Percentiles rank a stretch among this genome's conserved stretches.
These are phyloP conservation scores for Harpagoxenus sublaevis DNA, from an alignment of 2,888 invertebrate genomes.

Conservation along the genomic window DNA sequence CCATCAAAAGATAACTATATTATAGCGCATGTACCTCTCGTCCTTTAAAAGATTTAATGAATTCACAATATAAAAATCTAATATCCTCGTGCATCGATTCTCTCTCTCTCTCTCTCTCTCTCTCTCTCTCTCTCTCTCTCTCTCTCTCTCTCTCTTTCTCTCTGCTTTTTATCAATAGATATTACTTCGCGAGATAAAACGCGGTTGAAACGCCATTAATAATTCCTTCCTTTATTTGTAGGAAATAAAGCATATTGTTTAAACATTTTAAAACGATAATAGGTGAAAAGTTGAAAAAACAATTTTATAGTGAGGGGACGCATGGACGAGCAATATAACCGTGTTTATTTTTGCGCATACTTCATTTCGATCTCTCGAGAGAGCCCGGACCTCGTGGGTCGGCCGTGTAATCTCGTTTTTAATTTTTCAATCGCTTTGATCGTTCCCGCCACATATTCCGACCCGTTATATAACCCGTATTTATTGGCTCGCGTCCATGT, in stretches of 20 bases:
- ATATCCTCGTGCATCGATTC: neutral
- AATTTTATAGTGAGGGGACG: neutral
- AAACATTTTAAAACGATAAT: neutral
- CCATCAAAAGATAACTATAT: neutral
- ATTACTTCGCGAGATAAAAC: constrained; percentile 19
- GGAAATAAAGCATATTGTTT: constrained; percentile 4
- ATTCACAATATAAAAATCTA: constrained; percentile 4
- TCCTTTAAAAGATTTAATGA: constrained; percentile 2
- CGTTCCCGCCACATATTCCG: constrained; percentile 40
- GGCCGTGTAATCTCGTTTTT: constrained; percentile 56
- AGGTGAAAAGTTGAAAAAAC: constrained; percentile 3
- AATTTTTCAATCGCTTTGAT: constrained; percentile 66
- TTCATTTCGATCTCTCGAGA: constrained; percentile 32
- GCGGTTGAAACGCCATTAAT: constrained; percentile 13
- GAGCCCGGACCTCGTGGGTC: neutral
- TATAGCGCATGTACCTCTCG: neutral
- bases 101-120: neutral
- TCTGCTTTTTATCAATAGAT: neutral
- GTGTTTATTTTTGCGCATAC: constrained; percentile 30
- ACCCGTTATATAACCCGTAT: constrained; percentile 59
- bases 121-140: neutral
- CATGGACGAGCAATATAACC: neutral
- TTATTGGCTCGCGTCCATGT: constrained; percentile 53
- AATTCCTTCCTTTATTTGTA: neutral
- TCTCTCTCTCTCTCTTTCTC: neutral